phyloP scores from a whole-genome alignment of 2,797 vertebrate species.

The Macropus fuliginosus region DNA sequence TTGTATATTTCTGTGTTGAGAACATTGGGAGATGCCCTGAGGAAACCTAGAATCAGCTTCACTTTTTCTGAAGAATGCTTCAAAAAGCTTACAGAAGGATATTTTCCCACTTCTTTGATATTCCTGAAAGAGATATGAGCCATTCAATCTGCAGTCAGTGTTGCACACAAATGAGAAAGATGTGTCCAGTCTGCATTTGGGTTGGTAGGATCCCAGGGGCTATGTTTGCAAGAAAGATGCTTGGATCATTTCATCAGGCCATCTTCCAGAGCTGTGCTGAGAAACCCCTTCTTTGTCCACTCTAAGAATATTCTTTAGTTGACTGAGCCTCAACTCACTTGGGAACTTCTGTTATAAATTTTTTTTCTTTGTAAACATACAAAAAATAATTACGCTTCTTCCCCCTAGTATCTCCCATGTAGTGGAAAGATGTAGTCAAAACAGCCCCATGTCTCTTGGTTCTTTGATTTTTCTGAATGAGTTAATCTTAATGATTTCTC shows the following conservation, averaged over 20 bases:
- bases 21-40: background rate
- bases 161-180: slow-evolving; percentile 4
- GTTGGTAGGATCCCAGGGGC: background rate
- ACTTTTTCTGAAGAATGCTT: background rate
- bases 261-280: slow-evolving; percentile 53
- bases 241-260: slow-evolving; percentile 8
- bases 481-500: slow-evolving; percentile 21
- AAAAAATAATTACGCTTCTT: background rate
- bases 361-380: background rate
- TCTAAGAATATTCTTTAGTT: slow-evolving; percentile 35
- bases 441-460: slow-evolving; percentile 28
- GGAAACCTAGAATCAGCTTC: background rate
- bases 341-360: slow-evolving; percentile 36
- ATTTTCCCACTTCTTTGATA: background rate
- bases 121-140: slow-evolving; percentile 45
- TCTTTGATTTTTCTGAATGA: slow-evolving; percentile 49
- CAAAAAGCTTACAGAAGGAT: slow-evolving; percentile 1
- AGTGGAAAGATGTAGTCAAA: slow-evolving; percentile 56
- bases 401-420: background rate
- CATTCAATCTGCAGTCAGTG: background rate
- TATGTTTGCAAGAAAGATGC: background rate
- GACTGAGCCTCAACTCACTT: slow-evolving; percentile 15
- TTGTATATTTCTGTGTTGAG: background rate
- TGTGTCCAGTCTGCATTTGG: slow-evolving; percentile 4
- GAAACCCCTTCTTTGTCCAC: background rate